These are phyloP conservation scores for Oegoconia quadripuncta DNA, from an alignment of 2,888 invertebrate species.

Conservation along the genomic window DNA sequence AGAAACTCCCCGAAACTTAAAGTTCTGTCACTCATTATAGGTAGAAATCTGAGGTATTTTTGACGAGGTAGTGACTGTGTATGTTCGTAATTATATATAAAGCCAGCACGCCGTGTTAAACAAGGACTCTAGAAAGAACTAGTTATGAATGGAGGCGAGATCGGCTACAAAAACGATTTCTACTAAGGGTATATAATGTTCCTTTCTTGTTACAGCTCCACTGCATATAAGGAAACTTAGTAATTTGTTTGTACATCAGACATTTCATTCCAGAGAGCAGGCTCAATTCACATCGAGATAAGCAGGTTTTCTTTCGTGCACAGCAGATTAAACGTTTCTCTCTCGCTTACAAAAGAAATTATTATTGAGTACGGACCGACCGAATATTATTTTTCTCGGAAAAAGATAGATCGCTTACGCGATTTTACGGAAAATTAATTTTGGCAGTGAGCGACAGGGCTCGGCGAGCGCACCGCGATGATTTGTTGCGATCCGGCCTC, in stretches of 20 bases:
- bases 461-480: conserved; percentile 43
- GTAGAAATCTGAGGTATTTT: too few species aligned
- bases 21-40: too few species aligned
- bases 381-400: conserved; percentile 68
- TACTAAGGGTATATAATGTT: conserved; percentile 46
- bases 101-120: too few species aligned
- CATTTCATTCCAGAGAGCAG: conserved; percentile 47
- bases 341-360: conserved; percentile 46
- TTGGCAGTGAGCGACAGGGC: conserved; percentile 69
- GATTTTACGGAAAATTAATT: conserved; percentile 76
- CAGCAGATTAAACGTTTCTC: conserved; percentile 57
- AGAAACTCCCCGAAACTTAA: too few species aligned
- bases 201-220: conserved; percentile 44
- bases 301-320: conserved; percentile 45
- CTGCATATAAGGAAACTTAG: conserved; percentile 56
- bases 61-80: too few species aligned
- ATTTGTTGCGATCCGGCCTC: conserved; percentile 60
- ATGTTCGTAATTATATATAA: too few species aligned
- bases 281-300: conserved; percentile 52
- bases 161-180: conserved; percentile 44
- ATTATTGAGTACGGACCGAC: conserved; percentile 47
- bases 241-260: conserved; percentile 63
- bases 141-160: conserved; percentile 38
- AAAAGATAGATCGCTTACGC: conserved; percentile 71
- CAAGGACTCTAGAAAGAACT: conserved; percentile 44